Conservation (phyloP, 1,140 invertebrate species). For the Drosophila tani region DNA sequence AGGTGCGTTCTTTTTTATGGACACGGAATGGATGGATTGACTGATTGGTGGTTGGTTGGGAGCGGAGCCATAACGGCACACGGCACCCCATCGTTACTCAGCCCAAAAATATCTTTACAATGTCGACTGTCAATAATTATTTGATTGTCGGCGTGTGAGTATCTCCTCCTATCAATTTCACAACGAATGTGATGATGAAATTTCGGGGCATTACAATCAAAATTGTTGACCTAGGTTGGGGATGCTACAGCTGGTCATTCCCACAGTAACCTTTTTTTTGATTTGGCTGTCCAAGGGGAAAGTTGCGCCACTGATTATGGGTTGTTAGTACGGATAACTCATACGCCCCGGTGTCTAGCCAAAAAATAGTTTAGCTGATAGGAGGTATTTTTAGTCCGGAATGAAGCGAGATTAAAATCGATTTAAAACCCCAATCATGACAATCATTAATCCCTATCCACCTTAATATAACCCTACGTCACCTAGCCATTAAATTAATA, state of each 20-base stretch:
- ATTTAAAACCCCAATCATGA: not conserved
- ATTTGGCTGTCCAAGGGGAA: constrained; percentile 1
- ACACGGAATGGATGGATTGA: not conserved
- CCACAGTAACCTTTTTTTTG: constrained; percentile 2
- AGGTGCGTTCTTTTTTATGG: constrained; percentile 6
- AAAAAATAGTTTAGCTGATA: not conserved
- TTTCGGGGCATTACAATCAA: constrained; percentile 22
- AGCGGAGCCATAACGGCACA: constrained; percentile 31
- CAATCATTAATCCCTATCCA: no score
- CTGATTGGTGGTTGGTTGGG: constrained; percentile 2
- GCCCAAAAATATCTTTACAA: constrained; percentile 26
- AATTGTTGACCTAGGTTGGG: constrained; percentile 62
- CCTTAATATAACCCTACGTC: not conserved
- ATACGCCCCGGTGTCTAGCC: constrained; percentile 45
- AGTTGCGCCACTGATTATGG: constrained; percentile 20
- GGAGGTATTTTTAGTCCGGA: not conserved
- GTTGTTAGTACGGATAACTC: constrained; percentile 6
- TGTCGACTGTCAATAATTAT: constrained; percentile 29
- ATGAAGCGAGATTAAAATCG: no score
- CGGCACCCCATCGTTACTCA: constrained; percentile 27
- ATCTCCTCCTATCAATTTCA: constrained; percentile 65
- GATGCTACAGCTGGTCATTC: constrained; percentile 26
- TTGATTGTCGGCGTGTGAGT: constrained; percentile 5
- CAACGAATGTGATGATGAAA: constrained; percentile 29
- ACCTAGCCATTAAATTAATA: not conserved